Conservation (phyloP, 2,113 vertebrate species). For the Numenius arquata region DNA sequence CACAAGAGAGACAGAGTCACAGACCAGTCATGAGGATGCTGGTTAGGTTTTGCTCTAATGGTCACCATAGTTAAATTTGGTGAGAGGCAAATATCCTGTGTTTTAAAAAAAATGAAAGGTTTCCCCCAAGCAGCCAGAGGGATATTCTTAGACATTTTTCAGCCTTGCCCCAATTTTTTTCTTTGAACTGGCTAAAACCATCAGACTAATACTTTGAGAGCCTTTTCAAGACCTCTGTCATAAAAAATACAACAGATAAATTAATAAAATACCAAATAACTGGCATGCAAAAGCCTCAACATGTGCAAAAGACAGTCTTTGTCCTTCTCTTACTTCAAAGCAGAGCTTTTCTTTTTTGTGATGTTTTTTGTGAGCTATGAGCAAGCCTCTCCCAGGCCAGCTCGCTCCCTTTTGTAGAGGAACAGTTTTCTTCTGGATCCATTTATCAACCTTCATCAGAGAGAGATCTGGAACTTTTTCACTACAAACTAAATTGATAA, state of each 20-base stretch:
- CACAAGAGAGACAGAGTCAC: neutral
- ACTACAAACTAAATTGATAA: neutral
- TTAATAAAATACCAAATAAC: neutral
- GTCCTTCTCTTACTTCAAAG: neutral
- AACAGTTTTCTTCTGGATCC: neutral
- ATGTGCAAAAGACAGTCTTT: neutral
- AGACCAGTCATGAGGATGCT: neutral
- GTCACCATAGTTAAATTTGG: neutral
- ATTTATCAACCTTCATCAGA: neutral
- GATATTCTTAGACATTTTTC: neutral
- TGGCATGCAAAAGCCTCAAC: neutral
- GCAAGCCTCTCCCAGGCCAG: neutral
- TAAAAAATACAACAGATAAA: neutral
- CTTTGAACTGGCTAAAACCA: neutral
- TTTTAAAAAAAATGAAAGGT: neutral
- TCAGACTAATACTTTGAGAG: neutral
- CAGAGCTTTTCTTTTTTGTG: neutral
- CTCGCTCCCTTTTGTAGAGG: neutral
- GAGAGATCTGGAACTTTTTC: neutral
- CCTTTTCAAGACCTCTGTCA: neutral
- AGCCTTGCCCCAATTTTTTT: neutral
- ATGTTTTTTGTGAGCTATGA: fast-evolving
- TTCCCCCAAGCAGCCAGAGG: neutral
- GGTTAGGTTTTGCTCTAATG: neutral
- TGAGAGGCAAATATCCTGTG: neutral